phyloP scores from a whole-genome alignment of 2,888 invertebrate genomes.

The Melanchra persicariae region DNA sequence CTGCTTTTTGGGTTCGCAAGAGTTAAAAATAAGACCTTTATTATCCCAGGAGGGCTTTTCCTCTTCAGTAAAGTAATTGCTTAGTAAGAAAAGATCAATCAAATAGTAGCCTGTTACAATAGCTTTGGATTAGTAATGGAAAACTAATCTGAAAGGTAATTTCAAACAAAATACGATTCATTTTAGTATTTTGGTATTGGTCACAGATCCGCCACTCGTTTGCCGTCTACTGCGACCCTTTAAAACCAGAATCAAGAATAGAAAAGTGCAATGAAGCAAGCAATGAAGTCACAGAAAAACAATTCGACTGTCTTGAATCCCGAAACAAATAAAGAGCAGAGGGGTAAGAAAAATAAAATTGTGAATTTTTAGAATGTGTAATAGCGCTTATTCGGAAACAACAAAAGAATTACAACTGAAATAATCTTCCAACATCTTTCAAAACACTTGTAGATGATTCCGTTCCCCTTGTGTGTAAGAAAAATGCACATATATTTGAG shows the following conservation, averaged over 20 bases:
- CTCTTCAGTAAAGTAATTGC: background rate
- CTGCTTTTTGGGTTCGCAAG: background rate
- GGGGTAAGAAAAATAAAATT: no score
- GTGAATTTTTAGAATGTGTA: no score
- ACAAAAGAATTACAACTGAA: background rate
- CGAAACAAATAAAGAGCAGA: no score
- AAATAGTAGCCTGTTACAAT: background rate
- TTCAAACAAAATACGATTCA: no score
- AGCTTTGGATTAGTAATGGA: background rate
- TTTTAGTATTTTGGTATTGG: no score
- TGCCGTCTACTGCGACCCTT: no score
- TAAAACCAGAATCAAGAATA: no score
- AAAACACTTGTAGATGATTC: conserved; percentile 6
- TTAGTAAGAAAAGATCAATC: background rate
- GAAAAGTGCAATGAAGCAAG: no score
- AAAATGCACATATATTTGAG: conserved; percentile 50
- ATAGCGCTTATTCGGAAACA: background rate
- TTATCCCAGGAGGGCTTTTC: background rate
- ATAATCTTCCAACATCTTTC: conserved; percentile 9
- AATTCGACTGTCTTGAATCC: no score
- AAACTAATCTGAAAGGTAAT: background rate
- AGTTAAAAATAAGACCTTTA: conserved; percentile 1
- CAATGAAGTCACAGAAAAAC: no score
- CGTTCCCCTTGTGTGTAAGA: background rate
- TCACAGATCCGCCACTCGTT: no score